Evolutionary conservation across 2,797 vertebrate species (phyloP), one percentile per base, ranked within the genome.

Genomic region (Tarsius wallacei): DNA sequence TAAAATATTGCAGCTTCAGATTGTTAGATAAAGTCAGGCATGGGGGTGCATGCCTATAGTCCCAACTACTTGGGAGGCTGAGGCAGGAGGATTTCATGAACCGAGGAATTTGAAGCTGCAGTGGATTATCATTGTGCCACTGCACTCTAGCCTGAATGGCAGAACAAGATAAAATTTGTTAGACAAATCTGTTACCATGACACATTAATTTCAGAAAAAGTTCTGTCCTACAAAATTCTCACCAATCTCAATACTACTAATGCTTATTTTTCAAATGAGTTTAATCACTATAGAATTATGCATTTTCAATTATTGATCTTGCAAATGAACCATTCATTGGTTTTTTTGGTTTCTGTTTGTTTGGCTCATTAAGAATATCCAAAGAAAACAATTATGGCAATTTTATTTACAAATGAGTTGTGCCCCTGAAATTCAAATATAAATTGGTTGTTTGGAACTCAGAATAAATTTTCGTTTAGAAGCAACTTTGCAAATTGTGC

Each of bases 341-440:
- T 13, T 83, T 63, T 70, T 70, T 76, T 21, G 4, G 2, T 14
- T 90, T 88, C 87, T 61, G 11, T 93, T 89, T 74, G 26, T 55
- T 96, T 95, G 74, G 21, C 42, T 91, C 21, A 71, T 89, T 89
- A 89, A 91, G 95, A 96, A 90, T 51, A 76, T 8, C 70, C 90
- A 76, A 90, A 87, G 93, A 93, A 97, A 94, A 73, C 57, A 94
- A 13, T 71, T 55, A 85, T 33, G 59, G 22, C 19, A 80, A 55
- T 94, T 95, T 90, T 74, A 31, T 31, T 83, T 93, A 91, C 55
- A 81, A 87, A 74, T 80, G 55, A 63, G 19, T 87, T 78, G n/a
- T 94, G 47, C 31, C 77, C 63, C 82, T 73, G 47, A 93, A n/a
- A 49, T 87, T 90, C 53, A 80, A 71, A 74, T 84, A 64, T 74